These are phyloP conservation scores for Papilio polytes DNA, from an alignment of 1,140 invertebrate species.

Conservation along the genomic window DNA sequence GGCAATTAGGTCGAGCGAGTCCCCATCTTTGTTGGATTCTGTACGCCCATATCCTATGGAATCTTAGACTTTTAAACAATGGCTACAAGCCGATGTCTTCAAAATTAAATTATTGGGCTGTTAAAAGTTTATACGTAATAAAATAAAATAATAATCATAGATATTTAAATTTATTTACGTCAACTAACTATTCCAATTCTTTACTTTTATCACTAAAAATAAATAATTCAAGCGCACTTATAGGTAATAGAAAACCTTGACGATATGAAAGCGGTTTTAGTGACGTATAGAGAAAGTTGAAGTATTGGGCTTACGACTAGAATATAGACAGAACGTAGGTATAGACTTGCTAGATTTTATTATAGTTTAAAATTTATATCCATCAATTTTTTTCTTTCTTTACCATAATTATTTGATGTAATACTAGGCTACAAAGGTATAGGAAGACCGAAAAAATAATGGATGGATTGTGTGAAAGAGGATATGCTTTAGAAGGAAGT, in stretches of 20 bases:
- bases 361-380: neutral
- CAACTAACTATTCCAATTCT: no score
- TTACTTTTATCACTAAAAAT: no score
- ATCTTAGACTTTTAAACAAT: slow-evolving; percentile 41
- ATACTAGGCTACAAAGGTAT: no score
- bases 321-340: neutral
- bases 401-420: no score
- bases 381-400: no score
- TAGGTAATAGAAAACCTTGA: neutral
- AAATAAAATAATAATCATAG: no score
- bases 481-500: no score
- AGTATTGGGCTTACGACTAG: neutral
- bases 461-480: no score
- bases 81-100: neutral
- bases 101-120: neutral
- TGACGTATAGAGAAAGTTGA: neutral
- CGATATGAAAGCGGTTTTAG: neutral
- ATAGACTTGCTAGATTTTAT: neutral
- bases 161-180: no score
- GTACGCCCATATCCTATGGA: slow-evolving; percentile 43
- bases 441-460: no score
- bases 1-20: slow-evolving; percentile 65
- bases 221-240: neutral
- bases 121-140: slow-evolving; percentile 2
- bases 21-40: slow-evolving; percentile 52